These are phyloP conservation scores for Taurulus bubalis DNA, from an alignment of 2,113 vertebrate genomes.

Conservation along the genomic window DNA sequence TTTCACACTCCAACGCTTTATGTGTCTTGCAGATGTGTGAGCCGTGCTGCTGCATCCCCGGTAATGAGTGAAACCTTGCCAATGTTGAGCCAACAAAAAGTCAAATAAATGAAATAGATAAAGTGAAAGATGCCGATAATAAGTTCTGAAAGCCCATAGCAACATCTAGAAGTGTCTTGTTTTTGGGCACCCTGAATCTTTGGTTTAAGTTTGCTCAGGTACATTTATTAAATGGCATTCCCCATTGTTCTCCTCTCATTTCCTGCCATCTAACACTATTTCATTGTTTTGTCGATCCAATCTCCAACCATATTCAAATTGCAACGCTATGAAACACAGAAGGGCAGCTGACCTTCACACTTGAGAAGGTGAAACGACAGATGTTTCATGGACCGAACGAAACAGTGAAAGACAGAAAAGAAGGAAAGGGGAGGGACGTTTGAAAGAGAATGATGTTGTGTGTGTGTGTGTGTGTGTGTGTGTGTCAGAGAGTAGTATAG, in stretches of 20 bases:
- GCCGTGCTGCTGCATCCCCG: not conserved
- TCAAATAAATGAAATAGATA: too few species aligned
- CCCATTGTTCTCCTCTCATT: too few species aligned
- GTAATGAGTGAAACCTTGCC: too few species aligned
- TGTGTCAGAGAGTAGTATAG: conserved; percentile 59
- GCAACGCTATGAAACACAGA: not conserved
- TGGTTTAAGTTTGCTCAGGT: too few species aligned
- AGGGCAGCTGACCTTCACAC: not conserved
- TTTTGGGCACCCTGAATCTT: not conserved
- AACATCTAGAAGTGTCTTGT: not conserved
- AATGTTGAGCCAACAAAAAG: too few species aligned
- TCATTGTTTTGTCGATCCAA: not conserved
- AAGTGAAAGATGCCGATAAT: too few species aligned
- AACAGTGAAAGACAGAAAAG: not conserved
- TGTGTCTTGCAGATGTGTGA: too few species aligned
- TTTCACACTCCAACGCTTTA: not conserved
- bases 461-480: conserved; percentile 16
- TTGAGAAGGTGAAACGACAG: not conserved
- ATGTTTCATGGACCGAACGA: not conserved
- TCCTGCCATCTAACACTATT: too few species aligned
- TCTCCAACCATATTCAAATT: not conserved
- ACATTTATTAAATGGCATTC: too few species aligned
- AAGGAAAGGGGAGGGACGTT: not conserved
- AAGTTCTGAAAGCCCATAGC: too few species aligned
- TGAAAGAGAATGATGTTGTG: not conserved